Conservation (phyloP, 2,797 vertebrate species). For the Siniperca undulata region DNA sequence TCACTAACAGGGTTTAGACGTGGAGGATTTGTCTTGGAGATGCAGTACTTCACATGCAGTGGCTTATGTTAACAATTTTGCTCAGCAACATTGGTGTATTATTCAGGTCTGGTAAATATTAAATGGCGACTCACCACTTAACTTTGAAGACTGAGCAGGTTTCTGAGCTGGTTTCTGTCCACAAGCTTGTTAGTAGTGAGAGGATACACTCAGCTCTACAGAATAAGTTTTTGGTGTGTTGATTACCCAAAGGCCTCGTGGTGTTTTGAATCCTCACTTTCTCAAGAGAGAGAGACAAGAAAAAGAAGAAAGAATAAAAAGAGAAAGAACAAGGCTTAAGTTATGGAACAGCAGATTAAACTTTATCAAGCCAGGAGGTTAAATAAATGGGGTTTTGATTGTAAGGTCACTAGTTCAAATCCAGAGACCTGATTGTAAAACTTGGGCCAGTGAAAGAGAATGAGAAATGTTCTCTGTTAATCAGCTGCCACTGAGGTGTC, state of each 20-base stretch:
- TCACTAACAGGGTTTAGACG: conserved; percentile 27
- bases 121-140: conserved; percentile 52
- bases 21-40: conserved; percentile 44
- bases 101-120: conserved; percentile 71
- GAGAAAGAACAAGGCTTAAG: not conserved
- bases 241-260: not conserved
- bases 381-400: conserved; percentile 17
- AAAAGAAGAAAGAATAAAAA: not conserved
- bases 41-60: conserved; percentile 21
- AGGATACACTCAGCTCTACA: conserved; percentile 7
- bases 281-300: not conserved
- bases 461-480: conserved; percentile 24
- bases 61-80: conserved; percentile 52
- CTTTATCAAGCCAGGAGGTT: conserved; percentile 8
- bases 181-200: conserved; percentile 27
- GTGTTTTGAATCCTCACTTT: conserved; percentile 14
- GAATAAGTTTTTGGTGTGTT: not conserved
- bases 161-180: conserved; percentile 22
- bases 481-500: conserved; percentile 23
- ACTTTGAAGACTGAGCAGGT: conserved; percentile 26
- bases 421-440: conserved; percentile 15
- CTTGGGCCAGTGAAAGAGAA: conserved; percentile 1
- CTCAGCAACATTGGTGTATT: conserved; percentile 41
- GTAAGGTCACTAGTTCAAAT: conserved; percentile 22
- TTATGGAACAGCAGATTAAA: conserved; percentile 5